phyloP scores from a whole-genome alignment of 2,797 vertebrate genomes.

The Zalophus californianus region DNA sequence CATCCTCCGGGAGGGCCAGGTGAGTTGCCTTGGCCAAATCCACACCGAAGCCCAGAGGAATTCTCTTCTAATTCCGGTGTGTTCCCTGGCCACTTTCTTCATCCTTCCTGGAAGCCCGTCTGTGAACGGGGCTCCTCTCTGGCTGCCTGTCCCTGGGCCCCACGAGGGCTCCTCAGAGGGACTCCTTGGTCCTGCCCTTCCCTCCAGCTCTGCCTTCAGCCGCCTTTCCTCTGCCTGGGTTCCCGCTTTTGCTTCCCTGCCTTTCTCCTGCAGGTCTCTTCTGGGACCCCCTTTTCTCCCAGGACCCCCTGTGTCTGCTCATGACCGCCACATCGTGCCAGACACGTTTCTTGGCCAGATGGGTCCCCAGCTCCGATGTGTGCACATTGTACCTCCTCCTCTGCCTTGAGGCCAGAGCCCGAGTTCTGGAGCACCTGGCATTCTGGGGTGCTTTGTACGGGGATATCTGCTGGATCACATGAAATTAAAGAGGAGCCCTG shows the following conservation, averaged over 20 bases:
- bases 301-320: not conserved
- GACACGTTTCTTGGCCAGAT: not conserved
- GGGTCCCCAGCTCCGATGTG: not conserved
- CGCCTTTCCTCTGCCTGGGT: not conserved
- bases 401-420: not conserved
- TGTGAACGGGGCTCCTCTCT: not conserved
- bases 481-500: not conserved
- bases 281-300: not conserved
- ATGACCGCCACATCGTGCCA: not conserved
- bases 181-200: not conserved
- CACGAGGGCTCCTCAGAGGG: not conserved
- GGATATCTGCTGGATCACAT: not conserved
- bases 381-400: not conserved
- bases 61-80: fast-evolving
- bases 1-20: conserved; percentile 92
- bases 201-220: not conserved
- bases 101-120: not conserved
- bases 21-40: conserved; percentile 77
- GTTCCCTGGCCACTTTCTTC: not conserved
- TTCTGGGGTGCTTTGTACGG: not conserved
- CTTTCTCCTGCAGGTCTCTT: not conserved
- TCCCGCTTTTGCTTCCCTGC: not conserved
- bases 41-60: not conserved
- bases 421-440: not conserved
- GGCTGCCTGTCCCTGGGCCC: too few species aligned